A percentile compares a stretch with the other conserved stretches of the same genome.
Evolutionary conservation across 2,113 vertebrate species (phyloP).

Genomic region (Urocolius indicus): DNA sequence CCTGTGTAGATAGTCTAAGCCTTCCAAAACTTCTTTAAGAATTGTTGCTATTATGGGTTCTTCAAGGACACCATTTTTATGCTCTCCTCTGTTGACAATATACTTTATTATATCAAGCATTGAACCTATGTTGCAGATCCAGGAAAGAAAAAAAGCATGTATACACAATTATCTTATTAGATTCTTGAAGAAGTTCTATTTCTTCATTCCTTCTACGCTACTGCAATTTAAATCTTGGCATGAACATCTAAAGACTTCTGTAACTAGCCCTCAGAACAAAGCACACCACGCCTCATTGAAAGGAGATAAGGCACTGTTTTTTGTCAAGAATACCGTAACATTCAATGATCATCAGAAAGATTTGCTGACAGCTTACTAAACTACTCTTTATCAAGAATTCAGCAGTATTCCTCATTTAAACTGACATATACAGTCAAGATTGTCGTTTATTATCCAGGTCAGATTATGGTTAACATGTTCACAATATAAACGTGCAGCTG

Average conservation of each 20-base stretch:
- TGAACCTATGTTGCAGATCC: constrained; percentile 82
- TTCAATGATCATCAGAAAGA: neutral
- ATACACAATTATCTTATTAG: neutral
- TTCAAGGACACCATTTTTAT: constrained; percentile 90
- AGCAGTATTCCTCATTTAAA: neutral
- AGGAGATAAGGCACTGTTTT: accelerated
- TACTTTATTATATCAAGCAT: constrained; percentile 99
- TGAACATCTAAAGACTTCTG: neutral
- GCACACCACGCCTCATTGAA: neutral
- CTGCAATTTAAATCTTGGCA: neutral
- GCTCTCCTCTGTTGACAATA: constrained; percentile 91
- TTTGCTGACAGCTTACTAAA: neutral
- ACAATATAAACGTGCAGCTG: neutral
- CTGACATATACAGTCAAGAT: neutral
- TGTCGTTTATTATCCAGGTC: neutral
- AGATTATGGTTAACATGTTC: neutral
- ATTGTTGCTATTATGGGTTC: constrained; percentile 96
- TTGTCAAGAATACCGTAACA: neutral
- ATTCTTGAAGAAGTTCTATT: neutral
- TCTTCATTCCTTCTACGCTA: neutral
- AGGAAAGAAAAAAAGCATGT: neutral
- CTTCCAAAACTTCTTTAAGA: constrained; percentile 97
- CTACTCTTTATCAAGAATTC: neutral
- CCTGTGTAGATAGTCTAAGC: constrained; percentile 96
- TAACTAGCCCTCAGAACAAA: neutral